A percentile compares a stretch with the other conserved stretches of the same genome.
These are phyloP conservation scores for Spisula solida DNA, from an alignment of 2,888 invertebrate species.

Conservation along the genomic window DNA sequence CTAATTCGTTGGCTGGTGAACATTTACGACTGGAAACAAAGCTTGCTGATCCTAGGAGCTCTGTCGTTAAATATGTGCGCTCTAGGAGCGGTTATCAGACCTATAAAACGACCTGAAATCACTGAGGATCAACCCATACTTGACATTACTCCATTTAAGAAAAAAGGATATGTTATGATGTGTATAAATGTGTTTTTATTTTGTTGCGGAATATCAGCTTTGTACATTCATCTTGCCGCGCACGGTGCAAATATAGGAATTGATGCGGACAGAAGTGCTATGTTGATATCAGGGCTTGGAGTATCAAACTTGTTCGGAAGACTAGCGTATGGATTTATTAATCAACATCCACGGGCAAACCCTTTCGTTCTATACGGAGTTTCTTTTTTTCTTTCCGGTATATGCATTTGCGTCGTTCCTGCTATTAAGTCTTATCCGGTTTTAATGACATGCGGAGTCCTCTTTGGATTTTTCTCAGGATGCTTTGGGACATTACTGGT, in stretches of 20 bases:
- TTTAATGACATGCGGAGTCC: slow-evolving; percentile 64
- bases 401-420: slow-evolving; percentile 68
- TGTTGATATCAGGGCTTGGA: slow-evolving; percentile 76
- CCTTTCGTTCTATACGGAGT: slow-evolving; percentile 67
- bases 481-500: slow-evolving; percentile 75
- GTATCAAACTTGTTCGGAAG: slow-evolving; percentile 77
- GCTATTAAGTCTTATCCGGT: slow-evolving; percentile 60
- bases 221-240: slow-evolving; percentile 77
- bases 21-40: slow-evolving; percentile 75
- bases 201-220: slow-evolving; percentile 76
- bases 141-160: slow-evolving; percentile 73
- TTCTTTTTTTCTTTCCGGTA: slow-evolving; percentile 71
- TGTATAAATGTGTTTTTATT: slow-evolving; percentile 76
- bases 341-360: slow-evolving; percentile 62
- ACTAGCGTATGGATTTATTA: slow-evolving; percentile 71
- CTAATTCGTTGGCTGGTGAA: slow-evolving; percentile 75
- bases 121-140: slow-evolving; percentile 64
- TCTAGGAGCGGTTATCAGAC: slow-evolving; percentile 74
- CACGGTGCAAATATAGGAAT: slow-evolving; percentile 71
- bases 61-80: slow-evolving; percentile 76
- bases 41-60: slow-evolving; percentile 77
- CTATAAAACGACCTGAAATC: slow-evolving; percentile 67
- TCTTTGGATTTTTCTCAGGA: slow-evolving; percentile 76
- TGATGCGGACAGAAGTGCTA: slow-evolving; percentile 68
- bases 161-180: slow-evolving; percentile 71